phyloP scores from a whole-genome alignment of 2,113 vertebrate genomes.

The Anoplopoma fimbria region DNA sequence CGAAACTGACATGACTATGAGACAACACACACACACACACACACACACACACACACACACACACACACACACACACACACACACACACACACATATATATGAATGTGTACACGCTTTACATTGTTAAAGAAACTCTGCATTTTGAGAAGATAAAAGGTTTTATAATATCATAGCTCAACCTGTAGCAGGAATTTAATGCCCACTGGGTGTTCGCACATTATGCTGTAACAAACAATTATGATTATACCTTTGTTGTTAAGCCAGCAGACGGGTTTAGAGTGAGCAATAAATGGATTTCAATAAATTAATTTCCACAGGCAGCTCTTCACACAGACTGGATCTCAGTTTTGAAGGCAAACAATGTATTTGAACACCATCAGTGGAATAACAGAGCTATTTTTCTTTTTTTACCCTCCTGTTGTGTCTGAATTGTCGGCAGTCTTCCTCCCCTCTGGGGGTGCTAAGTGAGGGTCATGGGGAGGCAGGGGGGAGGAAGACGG shows the following conservation, averaged over 20 bases:
- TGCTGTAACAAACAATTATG: too few species aligned
- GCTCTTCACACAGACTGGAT: background rate
- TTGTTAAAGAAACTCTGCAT: too few species aligned
- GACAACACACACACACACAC: background rate
- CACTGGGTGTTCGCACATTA: too few species aligned
- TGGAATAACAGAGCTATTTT: conserved; percentile 6
- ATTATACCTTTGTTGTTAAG: background rate
- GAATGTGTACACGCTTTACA: too few species aligned
- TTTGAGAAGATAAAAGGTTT: background rate
- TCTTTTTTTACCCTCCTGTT: background rate
- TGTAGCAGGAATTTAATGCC: too few species aligned
- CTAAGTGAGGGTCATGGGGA: conserved; percentile 62
- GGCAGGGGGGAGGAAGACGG: conserved; percentile 20
- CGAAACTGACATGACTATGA: background rate
- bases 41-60: too few species aligned
- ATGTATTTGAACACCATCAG: conserved; percentile 27
- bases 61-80: too few species aligned
- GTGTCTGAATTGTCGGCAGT: conserved; percentile 52
- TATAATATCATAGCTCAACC: background rate
- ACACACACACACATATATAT: too few species aligned
- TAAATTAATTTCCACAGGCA: background rate
- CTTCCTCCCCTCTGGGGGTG: conserved; percentile 70
- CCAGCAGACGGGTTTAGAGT: background rate
- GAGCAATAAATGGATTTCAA: background rate
- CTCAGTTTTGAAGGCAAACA: background rate